Evolutionary conservation across 2,113 vertebrate genomes (phyloP), one percentile per base, ranked within the genome.

Genomic region (Solea senegalensis): DNA sequence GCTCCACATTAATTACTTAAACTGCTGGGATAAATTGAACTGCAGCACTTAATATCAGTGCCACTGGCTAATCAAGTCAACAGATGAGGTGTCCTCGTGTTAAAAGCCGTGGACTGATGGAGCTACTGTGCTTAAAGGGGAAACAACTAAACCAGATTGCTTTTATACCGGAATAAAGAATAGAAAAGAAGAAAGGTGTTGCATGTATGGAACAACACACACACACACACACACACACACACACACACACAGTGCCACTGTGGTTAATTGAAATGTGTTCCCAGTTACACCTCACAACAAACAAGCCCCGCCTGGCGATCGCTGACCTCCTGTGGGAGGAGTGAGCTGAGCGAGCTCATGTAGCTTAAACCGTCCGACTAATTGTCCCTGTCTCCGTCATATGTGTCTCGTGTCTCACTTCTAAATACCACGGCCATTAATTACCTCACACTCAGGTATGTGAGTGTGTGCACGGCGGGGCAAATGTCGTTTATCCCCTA

Each of bases 301-400:
- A 96, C 95, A 96, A 11, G 92, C 94, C 92, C 95, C 95, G 93
- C 94, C 93, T 91, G 90, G 94, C 93, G 94, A 94, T 95, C 93
- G 92, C 94, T 86, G 91, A 89, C 94, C 93, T 95, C 97, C 85
- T 95, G 92, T 95, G 96, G 96, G 96, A 94, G 93, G 94, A 95
- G 94, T 95, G 94, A 96, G 95, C 95, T 91, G 92, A 91, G 94
- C 97, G 96, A 97, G 96, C 96, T 98, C 98, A 97, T 98, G 96
- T 97, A 96, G 97, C 97, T 97, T 95, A 96, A 97, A 98, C 95
- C 94, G 94, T 94, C 94, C 94, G 96, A 94, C 95, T 97, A 97
- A 98, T 97, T 97, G 96, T 97, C 94, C 95, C 95, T 96, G 96
- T 97, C 96, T 96, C 95, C 96, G 96, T 98, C 97, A 98, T 97